These are phyloP conservation scores for Leptinotarsa juncta DNA, from an alignment of 2,888 invertebrate species.

Conservation along the genomic window DNA sequence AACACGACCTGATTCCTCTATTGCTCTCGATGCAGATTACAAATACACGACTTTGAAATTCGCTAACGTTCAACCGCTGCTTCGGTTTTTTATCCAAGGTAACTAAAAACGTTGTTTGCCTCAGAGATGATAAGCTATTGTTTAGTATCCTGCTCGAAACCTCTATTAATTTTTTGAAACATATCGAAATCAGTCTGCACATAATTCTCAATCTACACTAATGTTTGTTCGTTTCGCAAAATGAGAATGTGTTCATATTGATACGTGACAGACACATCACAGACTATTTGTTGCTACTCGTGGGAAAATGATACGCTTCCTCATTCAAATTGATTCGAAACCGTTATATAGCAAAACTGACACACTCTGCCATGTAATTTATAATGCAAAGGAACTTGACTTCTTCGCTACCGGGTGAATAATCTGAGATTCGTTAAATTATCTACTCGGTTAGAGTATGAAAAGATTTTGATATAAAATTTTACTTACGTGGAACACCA, in stretches of 20 bases:
- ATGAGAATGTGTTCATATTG: neutral
- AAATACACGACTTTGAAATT: neutral
- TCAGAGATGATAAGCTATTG: no score
- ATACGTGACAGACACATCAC: neutral
- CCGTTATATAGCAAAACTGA: slow-evolving; percentile 11
- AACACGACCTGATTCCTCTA: neutral
- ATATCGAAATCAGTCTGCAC: no score
- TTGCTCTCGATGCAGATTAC: neutral
- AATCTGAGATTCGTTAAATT: neutral
- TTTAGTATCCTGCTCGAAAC: no score
- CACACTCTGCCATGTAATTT: neutral
- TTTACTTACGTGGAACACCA: no score
- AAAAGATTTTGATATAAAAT: no score
- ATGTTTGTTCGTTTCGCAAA: neutral
- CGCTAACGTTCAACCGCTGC: neutral
- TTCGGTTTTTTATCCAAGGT: no score
- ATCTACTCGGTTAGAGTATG: no score
- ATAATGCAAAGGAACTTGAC: neutral
- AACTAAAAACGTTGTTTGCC: no score
- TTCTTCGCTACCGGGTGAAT: neutral
- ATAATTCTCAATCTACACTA: neutral
- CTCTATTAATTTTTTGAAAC: no score
- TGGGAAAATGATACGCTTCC: slow-evolving; percentile 8
- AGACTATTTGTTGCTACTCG: slow-evolving; percentile 4
- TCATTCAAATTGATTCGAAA: slow-evolving; percentile 7